phyloP scores from a whole-genome alignment of 2,797 vertebrate species.

The Erpetoichthys calabaricus region DNA sequence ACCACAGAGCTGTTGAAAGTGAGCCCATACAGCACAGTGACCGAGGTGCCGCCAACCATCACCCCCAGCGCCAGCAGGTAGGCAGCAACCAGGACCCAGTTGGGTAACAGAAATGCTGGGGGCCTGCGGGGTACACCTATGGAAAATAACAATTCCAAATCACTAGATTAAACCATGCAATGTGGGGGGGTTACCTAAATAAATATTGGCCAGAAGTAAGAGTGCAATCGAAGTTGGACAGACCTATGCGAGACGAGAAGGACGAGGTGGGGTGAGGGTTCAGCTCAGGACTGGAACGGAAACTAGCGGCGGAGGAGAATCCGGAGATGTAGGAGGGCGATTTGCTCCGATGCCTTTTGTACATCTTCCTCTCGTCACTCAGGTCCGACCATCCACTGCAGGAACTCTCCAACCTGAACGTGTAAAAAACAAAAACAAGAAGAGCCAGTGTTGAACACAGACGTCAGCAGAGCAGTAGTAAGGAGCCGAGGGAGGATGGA shows the following conservation, averaged over 20 bases:
- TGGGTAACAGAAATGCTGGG: constrained; percentile 40
- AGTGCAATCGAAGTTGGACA: neutral
- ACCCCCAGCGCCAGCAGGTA: constrained; percentile 37
- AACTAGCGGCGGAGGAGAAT: constrained; percentile 46
- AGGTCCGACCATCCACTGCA: constrained; percentile 42
- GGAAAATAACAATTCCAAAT: neutral
- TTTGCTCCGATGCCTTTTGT: constrained; percentile 23
- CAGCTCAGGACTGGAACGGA: constrained; percentile 39
- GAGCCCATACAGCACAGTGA: constrained; percentile 49
- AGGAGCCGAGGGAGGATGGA: neutral
- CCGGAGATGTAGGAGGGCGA: constrained; percentile 38
- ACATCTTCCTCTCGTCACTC: constrained; percentile 20
- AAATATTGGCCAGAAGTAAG: neutral
- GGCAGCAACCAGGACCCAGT: constrained; percentile 35
- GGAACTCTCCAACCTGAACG: constrained; percentile 31
- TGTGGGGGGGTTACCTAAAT: neutral
- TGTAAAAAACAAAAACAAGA: neutral
- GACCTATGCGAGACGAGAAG: constrained; percentile 57
- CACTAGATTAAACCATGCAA: neutral
- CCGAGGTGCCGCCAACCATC: constrained; percentile 35
- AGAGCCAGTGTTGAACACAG: neutral
- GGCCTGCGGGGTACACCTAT: constrained; percentile 44
- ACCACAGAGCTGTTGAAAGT: constrained; percentile 39
- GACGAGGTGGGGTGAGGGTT: constrained; percentile 30
- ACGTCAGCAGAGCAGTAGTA: neutral